Base-by-base conservation (phyloP, 2,113 vertebrate species). In the Caranx melampygus region DNA sequence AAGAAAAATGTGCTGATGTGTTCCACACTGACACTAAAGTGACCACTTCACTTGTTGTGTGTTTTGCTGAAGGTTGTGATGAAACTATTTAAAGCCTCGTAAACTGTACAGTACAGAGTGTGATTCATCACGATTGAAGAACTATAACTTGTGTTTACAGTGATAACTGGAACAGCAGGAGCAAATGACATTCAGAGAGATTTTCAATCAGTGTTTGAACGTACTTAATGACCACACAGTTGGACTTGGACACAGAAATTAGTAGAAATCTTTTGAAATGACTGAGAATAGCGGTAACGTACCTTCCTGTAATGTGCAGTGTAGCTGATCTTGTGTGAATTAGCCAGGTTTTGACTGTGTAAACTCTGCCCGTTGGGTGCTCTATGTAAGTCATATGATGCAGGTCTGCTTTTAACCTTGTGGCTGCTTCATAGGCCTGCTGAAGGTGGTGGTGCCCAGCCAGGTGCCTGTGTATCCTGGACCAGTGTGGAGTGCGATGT, bases 381-480 rank as follows among this genome's bases (percentile, higher is more conserved):
- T 40, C 42, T 33, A 49, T 26, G 45, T 21, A 37, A n/a, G 14
- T 55, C 40, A 14, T 31, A 57, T 45, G 33, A 42, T 47, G 47
- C 61, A 37, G 26, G 57, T 74, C 62, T 59, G 57, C 69, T 68
- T 82, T 75, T 51, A 76, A 69, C 67, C 77, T 71, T 37, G 31
- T 6, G 35, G 55, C 70, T 59, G 60, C 61, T 78, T 65, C 15
- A 6, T 7, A 6, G 67, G 72, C 55, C 33, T 33, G 21, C 42
- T 65, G 66, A 75, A 76, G 73, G 64, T 63, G 47, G 31, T 44
- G 75, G 40, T 78, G 71, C 57, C 42, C 75, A 52, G 81, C 85
- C 85, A 80, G 87, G 79, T 82, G 75, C 66, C 78, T 81, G 62
- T 79, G 78, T 72, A 78, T 75, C 63, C 52, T 20, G 71, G 63